Base-by-base conservation (phyloP, 2,113 vertebrate genomes). In the Cacatua alba region DNA sequence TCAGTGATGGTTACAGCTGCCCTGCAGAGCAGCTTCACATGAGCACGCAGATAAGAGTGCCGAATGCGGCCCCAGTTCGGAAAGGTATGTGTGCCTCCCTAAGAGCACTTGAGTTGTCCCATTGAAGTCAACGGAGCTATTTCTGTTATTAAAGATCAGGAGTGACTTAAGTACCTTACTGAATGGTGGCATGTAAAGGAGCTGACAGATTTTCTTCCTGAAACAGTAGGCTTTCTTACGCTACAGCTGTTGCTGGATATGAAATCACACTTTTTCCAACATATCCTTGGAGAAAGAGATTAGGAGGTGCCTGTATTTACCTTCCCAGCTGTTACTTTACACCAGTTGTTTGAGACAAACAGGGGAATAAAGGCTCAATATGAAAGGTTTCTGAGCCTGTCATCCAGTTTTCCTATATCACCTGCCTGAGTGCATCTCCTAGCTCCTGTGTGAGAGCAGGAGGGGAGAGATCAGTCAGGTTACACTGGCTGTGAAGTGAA, bases 291-390 rank as follows among this genome's bases (percentile, higher is more conserved):
- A 64, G 67, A 13, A 8, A 23, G 28, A 67, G 89, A 74, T 70
- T 78, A 90, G 84, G 92, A 92, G 10, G 83, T 85, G 78, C 35
- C 17, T n/a, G 0, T 51, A 55, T 90, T 96, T 95, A 80, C 81
- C 81, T 94, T 95, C 52, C 33, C 41, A 57, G 39, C 41, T 97
- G 87, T 88, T 94, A 75, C 93, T 82, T 95, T 82, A 92, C 57
- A 84, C 31, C 24, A 52, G 4, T 72, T 94, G 59, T 88, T 75
- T 39, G 23, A 53, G 33, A 92, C 29, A 97, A 95, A 75, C 39
- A 37, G 37, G 25, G 17, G 33, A 35, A 35, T n/a, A 49, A 23
- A 76, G 46, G 41, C 35, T 49, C 15, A 17, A 10, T 51, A 88
- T 37, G 77, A 86, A 87, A 46, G 5, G 43, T 78, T 93, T 72